phyloP scores from a whole-genome alignment of 2,888 invertebrate species.

The Trichogramma dendrolimi region DNA sequence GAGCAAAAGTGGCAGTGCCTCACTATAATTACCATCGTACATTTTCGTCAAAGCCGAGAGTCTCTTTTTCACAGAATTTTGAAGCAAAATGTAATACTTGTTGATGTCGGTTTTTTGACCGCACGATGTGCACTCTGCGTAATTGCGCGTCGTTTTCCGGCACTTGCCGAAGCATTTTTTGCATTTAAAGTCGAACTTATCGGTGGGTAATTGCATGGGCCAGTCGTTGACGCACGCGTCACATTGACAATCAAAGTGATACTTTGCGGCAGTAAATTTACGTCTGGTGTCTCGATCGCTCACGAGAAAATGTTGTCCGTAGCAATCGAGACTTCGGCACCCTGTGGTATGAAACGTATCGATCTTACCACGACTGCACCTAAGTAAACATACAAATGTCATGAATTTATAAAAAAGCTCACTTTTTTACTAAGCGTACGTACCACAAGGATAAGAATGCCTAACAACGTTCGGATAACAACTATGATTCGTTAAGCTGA shows the following conservation, averaged over 20 bases:
- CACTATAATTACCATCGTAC: constrained; percentile 41
- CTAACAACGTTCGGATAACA: constrained; percentile 53
- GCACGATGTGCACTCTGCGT: constrained; percentile 31
- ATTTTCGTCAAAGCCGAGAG: constrained; percentile 40
- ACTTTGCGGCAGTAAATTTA: constrained; percentile 47
- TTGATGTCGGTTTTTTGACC: constrained; percentile 34
- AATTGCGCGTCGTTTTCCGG: constrained; percentile 8
- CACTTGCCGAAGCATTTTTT: constrained; percentile 32
- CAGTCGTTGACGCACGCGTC: constrained; percentile 50
- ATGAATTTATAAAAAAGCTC: constrained; percentile 6
- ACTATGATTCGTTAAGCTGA: constrained; percentile 54
- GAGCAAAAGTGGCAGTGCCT: constrained; percentile 42
- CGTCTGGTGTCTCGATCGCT: constrained; percentile 42
- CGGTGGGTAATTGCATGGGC: constrained; percentile 38
- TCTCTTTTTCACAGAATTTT: constrained; percentile 41
- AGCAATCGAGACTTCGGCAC: constrained; percentile 53
- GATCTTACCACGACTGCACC: constrained; percentile 45
- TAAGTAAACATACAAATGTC: constrained; percentile 19
- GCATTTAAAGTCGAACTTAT: constrained; percentile 39
- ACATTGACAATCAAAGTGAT: constrained; percentile 51
- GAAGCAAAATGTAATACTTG: constrained; percentile 35
- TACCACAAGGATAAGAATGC: constrained; percentile 47
- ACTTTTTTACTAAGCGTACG: constrained; percentile 9
- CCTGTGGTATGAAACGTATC: constrained; percentile 46
- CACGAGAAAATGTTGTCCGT: constrained; percentile 52